Conservation (phyloP, 2,888 invertebrate genomes). For the Cephus pygmeus region DNA sequence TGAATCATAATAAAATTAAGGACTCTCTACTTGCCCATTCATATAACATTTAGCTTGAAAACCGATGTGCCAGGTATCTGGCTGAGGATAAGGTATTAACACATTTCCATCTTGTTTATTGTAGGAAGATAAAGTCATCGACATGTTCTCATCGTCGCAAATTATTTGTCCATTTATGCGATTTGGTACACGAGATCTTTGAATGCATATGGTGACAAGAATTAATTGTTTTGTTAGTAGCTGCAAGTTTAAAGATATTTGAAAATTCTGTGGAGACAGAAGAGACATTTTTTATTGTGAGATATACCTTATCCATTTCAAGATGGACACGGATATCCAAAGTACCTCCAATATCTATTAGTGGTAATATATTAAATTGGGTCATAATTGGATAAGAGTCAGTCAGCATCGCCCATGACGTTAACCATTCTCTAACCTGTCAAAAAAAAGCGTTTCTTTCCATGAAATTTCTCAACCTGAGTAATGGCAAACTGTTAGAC, state of each 20-base stretch:
- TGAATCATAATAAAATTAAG: background rate
- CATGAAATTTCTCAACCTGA: background rate
- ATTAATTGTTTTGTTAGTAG: constrained; percentile 42
- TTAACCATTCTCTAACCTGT: constrained; percentile 66
- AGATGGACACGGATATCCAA: constrained; percentile 63
- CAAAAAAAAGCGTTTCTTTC: constrained; percentile 21
- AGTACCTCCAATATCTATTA: constrained; percentile 67
- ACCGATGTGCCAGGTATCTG: constrained; percentile 65
- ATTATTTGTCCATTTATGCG: constrained; percentile 43
- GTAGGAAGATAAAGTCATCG: constrained; percentile 48
- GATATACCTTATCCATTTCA: constrained; percentile 59
- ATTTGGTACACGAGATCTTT: constrained; percentile 53
- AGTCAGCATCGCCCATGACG: constrained; percentile 64
- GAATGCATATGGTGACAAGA: constrained; percentile 57
- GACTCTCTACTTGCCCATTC: constrained; percentile 49
- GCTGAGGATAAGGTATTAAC: constrained; percentile 66
- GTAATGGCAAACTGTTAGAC: background rate
- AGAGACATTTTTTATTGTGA: background rate
- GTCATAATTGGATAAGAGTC: constrained; percentile 60
- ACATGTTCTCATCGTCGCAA: constrained; percentile 49
- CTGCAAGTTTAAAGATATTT: constrained; percentile 33
- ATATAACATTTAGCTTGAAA: constrained; percentile 61
- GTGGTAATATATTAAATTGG: constrained; percentile 64
- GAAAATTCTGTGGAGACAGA: background rate
- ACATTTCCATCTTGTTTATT: constrained; percentile 45